Evolutionary conservation across 2,888 invertebrate genomes (phyloP).

Genomic region (Acrobasis suavella): DNA sequence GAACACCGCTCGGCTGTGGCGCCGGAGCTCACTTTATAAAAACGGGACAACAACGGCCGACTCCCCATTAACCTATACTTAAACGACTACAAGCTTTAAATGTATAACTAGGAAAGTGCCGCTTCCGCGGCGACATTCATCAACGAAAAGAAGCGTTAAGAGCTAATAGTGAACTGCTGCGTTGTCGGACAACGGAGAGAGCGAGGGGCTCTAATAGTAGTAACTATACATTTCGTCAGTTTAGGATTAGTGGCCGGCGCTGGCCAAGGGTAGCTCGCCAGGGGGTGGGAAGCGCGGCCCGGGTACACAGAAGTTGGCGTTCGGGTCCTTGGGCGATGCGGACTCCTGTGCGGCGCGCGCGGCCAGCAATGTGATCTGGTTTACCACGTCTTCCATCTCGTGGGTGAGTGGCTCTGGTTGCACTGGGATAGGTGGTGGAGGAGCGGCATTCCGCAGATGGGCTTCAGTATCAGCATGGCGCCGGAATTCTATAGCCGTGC

Average conservation of each 20-base stretch:
- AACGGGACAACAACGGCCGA: slow-evolving; percentile 59
- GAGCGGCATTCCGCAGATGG: slow-evolving; percentile 65
- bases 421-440: slow-evolving; percentile 51
- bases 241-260: slow-evolving; percentile 81
- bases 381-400: slow-evolving; percentile 92
- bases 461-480: slow-evolving; percentile 84
- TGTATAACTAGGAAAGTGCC: slow-evolving; percentile 79
- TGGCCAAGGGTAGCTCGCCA: slow-evolving; percentile 82
- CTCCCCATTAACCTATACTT: slow-evolving; percentile 76
- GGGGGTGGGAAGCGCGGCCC: slow-evolving; percentile 83
- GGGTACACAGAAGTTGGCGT: slow-evolving; percentile 83
- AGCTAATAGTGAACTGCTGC: slow-evolving; percentile 83
- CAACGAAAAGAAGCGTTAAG: slow-evolving; percentile 81
- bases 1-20: slow-evolving; percentile 37
- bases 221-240: slow-evolving; percentile 81
- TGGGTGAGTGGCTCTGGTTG: slow-evolving; percentile 85
- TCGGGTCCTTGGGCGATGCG: slow-evolving; percentile 78
- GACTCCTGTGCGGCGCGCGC: slow-evolving; percentile 88
- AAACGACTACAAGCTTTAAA: slow-evolving; percentile 79
- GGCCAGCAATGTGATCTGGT: slow-evolving; percentile 90
- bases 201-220: slow-evolving; percentile 78
- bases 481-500: slow-evolving; percentile 82
- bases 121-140: slow-evolving; percentile 68
- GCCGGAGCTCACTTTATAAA: slow-evolving; percentile 41
- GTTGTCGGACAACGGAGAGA: slow-evolving; percentile 82